A percentile compares a stretch with the other conserved stretches of the same genome.
phyloP scores from a whole-genome alignment of 2,797 vertebrate genomes.

The Chiloscyllium punctatum region DNA sequence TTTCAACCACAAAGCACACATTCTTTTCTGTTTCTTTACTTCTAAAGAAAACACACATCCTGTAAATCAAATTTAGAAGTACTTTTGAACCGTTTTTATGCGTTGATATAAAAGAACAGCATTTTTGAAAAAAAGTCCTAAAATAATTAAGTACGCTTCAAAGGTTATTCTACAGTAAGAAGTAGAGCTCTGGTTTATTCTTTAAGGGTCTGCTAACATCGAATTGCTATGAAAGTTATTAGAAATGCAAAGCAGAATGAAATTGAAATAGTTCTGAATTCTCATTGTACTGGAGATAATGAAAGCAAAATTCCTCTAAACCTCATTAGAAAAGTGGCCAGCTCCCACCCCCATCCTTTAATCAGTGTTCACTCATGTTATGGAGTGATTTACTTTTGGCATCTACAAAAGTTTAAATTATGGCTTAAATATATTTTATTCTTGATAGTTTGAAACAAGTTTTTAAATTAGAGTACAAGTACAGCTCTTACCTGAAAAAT shows the following conservation, averaged over 20 bases:
- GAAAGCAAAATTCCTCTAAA: not conserved
- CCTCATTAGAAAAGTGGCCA: not conserved
- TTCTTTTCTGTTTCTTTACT: not conserved
- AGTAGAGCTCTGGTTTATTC: not conserved
- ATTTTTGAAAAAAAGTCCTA: not conserved
- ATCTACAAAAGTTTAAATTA: not conserved
- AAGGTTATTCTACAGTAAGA: not conserved
- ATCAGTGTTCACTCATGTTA: not conserved
- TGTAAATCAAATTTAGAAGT: not conserved
- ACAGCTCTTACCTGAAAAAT: conserved; percentile 58
- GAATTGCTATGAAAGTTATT: not conserved
- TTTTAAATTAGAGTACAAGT: not conserved
- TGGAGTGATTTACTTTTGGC: not conserved
- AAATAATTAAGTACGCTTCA: not conserved
- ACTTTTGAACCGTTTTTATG: not conserved
- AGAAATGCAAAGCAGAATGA: not conserved
- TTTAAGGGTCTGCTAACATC: too few relatives aligned
- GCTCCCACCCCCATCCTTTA: not conserved
- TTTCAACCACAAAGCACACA: not conserved
- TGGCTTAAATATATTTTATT: not conserved
- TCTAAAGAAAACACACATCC: not conserved
- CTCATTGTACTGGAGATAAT: not conserved
- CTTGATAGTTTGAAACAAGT: conserved; percentile 44
- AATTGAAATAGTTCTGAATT: not conserved
- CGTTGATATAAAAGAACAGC: not conserved